A percentile compares a stretch with the other conserved stretches of the same genome.
Conservation (phyloP, 1,140 invertebrate species). For the Aphis gossypii region DNA sequence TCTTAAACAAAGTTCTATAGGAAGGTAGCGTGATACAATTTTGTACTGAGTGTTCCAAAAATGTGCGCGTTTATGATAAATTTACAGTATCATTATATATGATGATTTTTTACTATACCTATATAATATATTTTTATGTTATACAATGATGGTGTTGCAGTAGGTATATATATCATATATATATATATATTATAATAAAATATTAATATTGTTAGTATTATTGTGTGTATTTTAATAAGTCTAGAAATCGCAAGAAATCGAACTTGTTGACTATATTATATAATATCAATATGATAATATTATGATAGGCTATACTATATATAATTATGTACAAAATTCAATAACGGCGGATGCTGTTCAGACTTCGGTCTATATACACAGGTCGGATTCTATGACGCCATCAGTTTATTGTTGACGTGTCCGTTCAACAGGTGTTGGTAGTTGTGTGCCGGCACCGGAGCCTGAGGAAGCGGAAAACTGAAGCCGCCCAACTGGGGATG, state of each 20-base stretch:
- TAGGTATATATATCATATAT: neutral
- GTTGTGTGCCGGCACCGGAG: constrained; percentile 53
- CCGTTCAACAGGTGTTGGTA: constrained; percentile 59
- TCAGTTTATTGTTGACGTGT: constrained; percentile 51
- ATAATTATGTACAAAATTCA: constrained; percentile 7
- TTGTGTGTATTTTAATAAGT: neutral
- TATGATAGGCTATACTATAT: neutral
- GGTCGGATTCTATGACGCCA: constrained; percentile 29
- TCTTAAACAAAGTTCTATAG: neutral
- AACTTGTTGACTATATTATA: neutral
- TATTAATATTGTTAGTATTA: neutral
- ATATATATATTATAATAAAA: neutral
- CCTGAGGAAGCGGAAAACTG: constrained; percentile 29
- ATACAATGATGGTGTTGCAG: neutral
- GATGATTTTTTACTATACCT: neutral
- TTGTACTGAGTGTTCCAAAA: neutral
- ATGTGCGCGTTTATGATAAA: neutral
- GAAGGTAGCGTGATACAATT: neutral
- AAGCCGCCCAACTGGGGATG: constrained; percentile 36
- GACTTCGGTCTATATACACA: neutral
- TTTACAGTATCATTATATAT: neutral
- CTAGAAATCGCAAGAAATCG: neutral
- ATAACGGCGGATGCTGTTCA: neutral
- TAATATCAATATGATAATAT: neutral
- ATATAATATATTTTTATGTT: neutral